Conservation (phyloP, 2,888 invertebrate genomes). For the Neoascia interrupta region DNA sequence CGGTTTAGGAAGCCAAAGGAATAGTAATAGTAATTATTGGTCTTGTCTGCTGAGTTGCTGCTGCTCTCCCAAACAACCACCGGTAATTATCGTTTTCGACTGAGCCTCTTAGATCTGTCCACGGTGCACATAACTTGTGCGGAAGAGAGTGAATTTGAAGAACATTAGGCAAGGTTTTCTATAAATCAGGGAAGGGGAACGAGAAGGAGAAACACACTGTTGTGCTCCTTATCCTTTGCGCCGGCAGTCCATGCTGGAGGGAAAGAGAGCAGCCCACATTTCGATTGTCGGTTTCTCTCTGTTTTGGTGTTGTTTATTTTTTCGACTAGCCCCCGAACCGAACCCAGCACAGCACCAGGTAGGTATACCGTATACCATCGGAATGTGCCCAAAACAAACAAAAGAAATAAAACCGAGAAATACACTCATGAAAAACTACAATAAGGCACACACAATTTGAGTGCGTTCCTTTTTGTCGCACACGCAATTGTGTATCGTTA, state of each 20-base stretch:
- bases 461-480: conserved; percentile 60
- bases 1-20: conserved; percentile 42
- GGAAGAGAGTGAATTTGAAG: conserved; percentile 69
- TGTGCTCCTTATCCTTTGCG: conserved; percentile 16
- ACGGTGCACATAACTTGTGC: conserved; percentile 62
- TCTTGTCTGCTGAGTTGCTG: conserved; percentile 45
- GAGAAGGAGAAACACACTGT: conserved; percentile 46
- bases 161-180: conserved; percentile 61
- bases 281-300: conserved; percentile 49
- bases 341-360: conserved; percentile 20
- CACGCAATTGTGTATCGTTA: conserved; percentile 64
- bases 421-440: conserved; percentile 41
- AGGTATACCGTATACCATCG: no score
- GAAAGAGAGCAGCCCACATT: conserved; percentile 2
- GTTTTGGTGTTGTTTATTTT: conserved; percentile 66
- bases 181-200: conserved; percentile 52
- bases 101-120: conserved; percentile 69
- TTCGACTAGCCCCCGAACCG: conserved; percentile 26
- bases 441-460: conserved; percentile 55
- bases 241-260: background rate
- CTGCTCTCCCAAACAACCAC: conserved; percentile 76
- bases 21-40: conserved; percentile 65
- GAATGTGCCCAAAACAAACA: conserved; percentile 64
- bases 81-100: conserved; percentile 79
- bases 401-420: conserved; percentile 38